phyloP scores from a whole-genome alignment of 2,797 vertebrate species.

The Capromys pilorides region DNA sequence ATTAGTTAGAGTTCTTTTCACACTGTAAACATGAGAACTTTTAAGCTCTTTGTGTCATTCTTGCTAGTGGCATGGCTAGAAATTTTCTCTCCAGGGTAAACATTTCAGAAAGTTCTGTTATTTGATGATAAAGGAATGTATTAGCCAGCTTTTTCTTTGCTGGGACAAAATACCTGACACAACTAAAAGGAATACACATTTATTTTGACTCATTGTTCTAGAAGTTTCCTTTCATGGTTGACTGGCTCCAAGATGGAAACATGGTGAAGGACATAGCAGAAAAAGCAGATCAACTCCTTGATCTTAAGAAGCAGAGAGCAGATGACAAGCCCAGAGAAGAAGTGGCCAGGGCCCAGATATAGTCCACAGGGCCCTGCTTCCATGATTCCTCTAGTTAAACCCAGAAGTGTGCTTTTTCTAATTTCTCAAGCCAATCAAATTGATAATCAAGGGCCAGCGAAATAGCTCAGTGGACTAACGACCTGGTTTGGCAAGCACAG shows the following conservation, averaged over 20 bases:
- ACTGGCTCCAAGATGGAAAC: not conserved
- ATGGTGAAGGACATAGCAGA: not conserved
- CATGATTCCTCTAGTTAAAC: not conserved
- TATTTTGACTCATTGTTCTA: not conserved
- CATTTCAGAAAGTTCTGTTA: constrained; percentile 53
- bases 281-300: not conserved
- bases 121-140: constrained; percentile 35
- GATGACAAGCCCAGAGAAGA: not conserved
- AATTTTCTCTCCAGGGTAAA: constrained; percentile 21
- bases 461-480: no score
- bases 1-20: constrained; percentile 19
- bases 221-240: not conserved
- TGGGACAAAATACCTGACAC: not conserved
- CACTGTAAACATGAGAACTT: not conserved
- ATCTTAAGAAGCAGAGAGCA: not conserved
- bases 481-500: no score
- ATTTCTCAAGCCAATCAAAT: not conserved
- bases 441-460: not conserved
- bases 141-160: not conserved
- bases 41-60: not conserved
- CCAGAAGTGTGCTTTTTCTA: not conserved
- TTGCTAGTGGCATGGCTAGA: not conserved
- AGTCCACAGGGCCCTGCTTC: not conserved
- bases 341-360: not conserved
- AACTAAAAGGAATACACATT: not conserved